Evolutionary conservation across 2,888 invertebrate species (phyloP).

Genomic region (Eupithecia subfuscata): DNA sequence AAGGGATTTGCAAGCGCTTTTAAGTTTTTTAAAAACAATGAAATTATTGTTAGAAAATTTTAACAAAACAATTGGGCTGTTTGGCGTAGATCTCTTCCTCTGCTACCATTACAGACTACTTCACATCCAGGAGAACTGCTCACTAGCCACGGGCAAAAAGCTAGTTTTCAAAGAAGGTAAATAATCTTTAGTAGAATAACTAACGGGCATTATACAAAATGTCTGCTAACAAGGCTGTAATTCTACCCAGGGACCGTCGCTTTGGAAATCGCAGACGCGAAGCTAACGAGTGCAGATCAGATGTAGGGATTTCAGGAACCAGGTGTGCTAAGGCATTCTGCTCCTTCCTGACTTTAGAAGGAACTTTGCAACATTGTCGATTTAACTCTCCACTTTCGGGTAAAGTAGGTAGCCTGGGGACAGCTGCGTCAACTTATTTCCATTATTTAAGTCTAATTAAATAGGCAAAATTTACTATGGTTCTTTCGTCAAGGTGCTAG

Average conservation of each 20-base stretch:
- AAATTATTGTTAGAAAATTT: too few relatives aligned
- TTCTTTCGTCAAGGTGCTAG: too few relatives aligned
- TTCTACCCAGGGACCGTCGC: constrained; percentile 20
- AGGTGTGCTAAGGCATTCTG: neutral
- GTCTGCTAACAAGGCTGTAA: constrained; percentile 28
- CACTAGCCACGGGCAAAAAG: neutral
- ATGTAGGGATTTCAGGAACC: constrained; percentile 3
- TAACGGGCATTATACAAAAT: constrained; percentile 16
- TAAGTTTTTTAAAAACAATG: too few relatives aligned
- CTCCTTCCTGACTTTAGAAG: neutral
- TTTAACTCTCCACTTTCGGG: neutral
- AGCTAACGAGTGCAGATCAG: constrained; percentile 25
- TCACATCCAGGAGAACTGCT: neutral
- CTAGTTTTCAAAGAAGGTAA: neutral
- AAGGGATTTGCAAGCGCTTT: too few relatives aligned
- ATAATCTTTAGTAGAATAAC: constrained; percentile 9
- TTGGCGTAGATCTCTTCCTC: too few relatives aligned
- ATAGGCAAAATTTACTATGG: too few relatives aligned
- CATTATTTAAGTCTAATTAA: too few relatives aligned
- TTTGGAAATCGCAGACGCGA: constrained; percentile 23
- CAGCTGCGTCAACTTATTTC: neutral
- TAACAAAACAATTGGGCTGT: too few relatives aligned
- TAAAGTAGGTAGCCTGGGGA: neutral
- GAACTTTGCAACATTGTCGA: neutral
- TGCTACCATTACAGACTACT: too few relatives aligned